phyloP scores from a whole-genome alignment of 2,113 vertebrate species.

The Abramis brama region DNA sequence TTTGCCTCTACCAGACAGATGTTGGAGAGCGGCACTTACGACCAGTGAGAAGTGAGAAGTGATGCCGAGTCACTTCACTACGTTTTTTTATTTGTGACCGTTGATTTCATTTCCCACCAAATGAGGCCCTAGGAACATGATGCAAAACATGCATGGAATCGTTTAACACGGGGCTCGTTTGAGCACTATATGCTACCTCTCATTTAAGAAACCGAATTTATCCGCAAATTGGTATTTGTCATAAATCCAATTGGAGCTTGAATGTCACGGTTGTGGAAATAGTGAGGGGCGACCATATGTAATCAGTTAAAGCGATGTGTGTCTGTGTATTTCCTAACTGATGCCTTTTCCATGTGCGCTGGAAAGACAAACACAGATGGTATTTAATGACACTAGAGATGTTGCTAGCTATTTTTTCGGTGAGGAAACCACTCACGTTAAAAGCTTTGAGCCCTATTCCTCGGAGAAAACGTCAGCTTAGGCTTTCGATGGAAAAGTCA shows the following conservation, averaged over 20 bases:
- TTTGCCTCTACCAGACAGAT: conserved; percentile 64
- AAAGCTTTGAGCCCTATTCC: conserved; percentile 50
- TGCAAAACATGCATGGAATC: conserved; percentile 45
- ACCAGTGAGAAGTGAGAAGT: conserved; percentile 62
- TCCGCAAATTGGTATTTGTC: conserved; percentile 62
- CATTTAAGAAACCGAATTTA: conserved; percentile 56
- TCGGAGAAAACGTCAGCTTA: conserved; percentile 33
- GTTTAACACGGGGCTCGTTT: conserved; percentile 18
- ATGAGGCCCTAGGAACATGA: conserved; percentile 66
- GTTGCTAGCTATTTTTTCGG: conserved; percentile 62
- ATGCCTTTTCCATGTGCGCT: conserved; percentile 75
- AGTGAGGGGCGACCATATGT: conserved; percentile 31
- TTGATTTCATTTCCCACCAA: conserved; percentile 68
- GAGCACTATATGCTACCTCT: conserved; percentile 38
- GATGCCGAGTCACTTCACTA: conserved; percentile 59
- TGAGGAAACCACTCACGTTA: conserved; percentile 55
- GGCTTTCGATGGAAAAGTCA: conserved; percentile 24
- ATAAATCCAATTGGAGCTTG: conserved; percentile 52
- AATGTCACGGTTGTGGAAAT: conserved; percentile 38
- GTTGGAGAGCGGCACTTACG: conserved; percentile 64
- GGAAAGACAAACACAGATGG: conserved; percentile 81
- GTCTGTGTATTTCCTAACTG: conserved; percentile 59
- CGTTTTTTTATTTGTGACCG: conserved; percentile 65
- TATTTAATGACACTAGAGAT: conserved; percentile 75
- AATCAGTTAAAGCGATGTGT: conserved; percentile 53